phyloP scores from a whole-genome alignment of 2,113 vertebrate species.

The Aramus guarauna region DNA sequence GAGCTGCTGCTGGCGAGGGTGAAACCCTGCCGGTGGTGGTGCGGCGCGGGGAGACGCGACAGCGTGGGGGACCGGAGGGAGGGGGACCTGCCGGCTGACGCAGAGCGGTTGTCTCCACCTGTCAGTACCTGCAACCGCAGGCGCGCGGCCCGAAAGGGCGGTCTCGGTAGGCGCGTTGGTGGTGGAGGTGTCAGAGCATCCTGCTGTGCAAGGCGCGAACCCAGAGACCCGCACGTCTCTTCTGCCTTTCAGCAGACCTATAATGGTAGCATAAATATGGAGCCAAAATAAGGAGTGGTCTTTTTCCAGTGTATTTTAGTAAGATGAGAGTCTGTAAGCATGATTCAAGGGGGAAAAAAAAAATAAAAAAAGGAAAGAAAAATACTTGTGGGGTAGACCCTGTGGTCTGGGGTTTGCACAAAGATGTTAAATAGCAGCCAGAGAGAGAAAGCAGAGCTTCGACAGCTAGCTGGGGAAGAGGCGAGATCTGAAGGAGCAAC shows the following conservation, averaged over 20 bases:
- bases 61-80: fast-evolving
- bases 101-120: not conserved
- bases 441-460: conserved; percentile 22
- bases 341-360: not conserved
- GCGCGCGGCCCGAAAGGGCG: fast-evolving
- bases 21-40: not conserved
- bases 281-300: not conserved
- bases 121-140: not conserved
- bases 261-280: not conserved
- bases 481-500: not conserved
- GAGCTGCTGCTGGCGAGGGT: not conserved
- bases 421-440: not conserved
- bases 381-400: not conserved
- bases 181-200: not conserved
- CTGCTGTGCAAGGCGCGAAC: fast-evolving
- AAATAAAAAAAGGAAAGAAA: too few relatives aligned
- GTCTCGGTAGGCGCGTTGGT: not conserved
- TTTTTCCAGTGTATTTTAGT: not conserved
- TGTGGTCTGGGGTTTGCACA: not conserved
- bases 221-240: fast-evolving
- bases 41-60: fast-evolving
- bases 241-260: not conserved
- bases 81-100: not conserved
- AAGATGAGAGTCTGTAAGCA: not conserved
- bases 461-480: not conserved